Evolutionary conservation across 2,888 invertebrate species (phyloP).

Genomic region (Flexamia atlantica): DNA sequence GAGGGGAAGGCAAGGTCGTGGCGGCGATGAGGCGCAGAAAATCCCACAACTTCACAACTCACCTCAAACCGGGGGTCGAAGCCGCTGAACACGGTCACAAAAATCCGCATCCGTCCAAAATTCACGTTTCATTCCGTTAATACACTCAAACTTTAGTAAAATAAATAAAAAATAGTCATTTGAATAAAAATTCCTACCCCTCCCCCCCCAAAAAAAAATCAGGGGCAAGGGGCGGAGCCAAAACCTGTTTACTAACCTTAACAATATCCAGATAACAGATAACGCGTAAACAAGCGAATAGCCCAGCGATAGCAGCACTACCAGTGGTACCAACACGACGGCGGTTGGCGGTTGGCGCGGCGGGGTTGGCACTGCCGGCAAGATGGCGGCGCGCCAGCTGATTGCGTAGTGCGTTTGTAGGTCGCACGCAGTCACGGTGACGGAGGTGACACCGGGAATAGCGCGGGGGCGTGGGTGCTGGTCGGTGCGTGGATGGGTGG

Average conservation of each 20-base stretch:
- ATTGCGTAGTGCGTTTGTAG: slow-evolving; percentile 57
- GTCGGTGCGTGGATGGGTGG: too few species aligned
- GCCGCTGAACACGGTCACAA: too few species aligned
- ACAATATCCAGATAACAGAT: neutral
- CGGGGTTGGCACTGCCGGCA: slow-evolving; percentile 37
- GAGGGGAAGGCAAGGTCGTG: slow-evolving; percentile 8
- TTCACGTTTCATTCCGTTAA: too few species aligned
- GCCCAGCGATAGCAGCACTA: slow-evolving; percentile 15
- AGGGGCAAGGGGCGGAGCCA: neutral
- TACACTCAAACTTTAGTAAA: too few species aligned
- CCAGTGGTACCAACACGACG: neutral
- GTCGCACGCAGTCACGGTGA: slow-evolving; percentile 45
- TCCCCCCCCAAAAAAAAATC: neutral
- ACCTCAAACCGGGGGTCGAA: too few species aligned
- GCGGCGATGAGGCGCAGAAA: neutral
- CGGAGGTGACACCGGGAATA: slow-evolving; percentile 36
- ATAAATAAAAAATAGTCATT: too few species aligned
- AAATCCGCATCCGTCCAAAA: too few species aligned
- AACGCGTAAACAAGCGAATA: slow-evolving; percentile 43
- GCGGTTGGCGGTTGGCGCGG: slow-evolving; percentile 4
- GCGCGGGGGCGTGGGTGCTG: too few species aligned
- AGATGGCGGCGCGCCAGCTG: slow-evolving; percentile 33
- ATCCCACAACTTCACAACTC: neutral
- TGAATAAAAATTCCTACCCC: neutral
- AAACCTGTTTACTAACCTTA: slow-evolving; percentile 43